phyloP scores from a whole-genome alignment of 2,888 invertebrate species.

The Apamea anceps region DNA sequence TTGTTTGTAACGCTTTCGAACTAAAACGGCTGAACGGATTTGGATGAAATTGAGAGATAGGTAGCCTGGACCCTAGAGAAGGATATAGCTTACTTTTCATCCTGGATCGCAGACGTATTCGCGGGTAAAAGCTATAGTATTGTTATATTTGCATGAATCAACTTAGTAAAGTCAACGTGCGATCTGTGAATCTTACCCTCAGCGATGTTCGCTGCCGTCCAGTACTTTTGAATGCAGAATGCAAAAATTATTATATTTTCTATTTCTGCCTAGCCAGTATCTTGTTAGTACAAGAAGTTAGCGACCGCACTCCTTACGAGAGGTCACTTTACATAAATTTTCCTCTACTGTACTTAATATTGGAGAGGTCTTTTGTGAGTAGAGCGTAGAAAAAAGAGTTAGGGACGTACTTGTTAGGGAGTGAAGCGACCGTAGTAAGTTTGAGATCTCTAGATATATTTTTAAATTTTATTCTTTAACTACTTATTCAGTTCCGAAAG shows the following conservation, averaged over 20 bases:
- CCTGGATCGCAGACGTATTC: too few relatives aligned
- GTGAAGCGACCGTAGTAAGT: background rate
- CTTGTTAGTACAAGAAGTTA: conserved; percentile 42
- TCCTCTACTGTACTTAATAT: conserved; percentile 25
- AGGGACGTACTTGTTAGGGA: conserved; percentile 4
- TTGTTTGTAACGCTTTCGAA: too few relatives aligned
- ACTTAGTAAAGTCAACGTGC: background rate
- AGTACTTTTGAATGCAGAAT: background rate
- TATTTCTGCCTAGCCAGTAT: conserved; percentile 25
- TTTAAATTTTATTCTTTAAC: background rate
- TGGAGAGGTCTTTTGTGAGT: conserved; percentile 26
- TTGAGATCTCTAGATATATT: background rate
- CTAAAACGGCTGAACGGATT: too few relatives aligned
- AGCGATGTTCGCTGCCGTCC: background rate
- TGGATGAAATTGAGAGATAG: too few relatives aligned
- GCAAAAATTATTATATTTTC: conserved; percentile 19
- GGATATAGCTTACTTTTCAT: too few relatives aligned
- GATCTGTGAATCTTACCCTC: background rate
- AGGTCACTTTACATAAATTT: conserved; percentile 54
- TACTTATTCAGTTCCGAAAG: background rate
- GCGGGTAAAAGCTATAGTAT: too few relatives aligned
- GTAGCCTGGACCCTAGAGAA: too few relatives aligned
- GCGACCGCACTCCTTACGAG: conserved; percentile 35
- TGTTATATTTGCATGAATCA: background rate
- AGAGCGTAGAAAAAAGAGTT: conserved; percentile 7